phyloP scores from a whole-genome alignment of 2,888 invertebrate genomes.

The Athalia rosae region DNA sequence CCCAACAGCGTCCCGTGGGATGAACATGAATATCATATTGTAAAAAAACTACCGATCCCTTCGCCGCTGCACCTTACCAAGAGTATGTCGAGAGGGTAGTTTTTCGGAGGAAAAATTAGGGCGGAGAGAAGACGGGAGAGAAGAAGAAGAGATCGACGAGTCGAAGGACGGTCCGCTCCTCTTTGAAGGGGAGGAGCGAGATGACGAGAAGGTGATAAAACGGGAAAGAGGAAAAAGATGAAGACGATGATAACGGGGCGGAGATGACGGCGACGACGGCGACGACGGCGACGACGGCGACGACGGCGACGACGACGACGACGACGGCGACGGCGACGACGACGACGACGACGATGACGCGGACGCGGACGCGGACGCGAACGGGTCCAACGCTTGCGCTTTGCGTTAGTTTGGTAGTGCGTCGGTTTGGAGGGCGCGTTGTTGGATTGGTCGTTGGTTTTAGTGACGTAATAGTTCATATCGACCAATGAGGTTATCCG shows the following conservation, averaged over 20 bases:
- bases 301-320: slow-evolving; percentile 56
- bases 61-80: too few species aligned
- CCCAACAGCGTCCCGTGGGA: too few species aligned
- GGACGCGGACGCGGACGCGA: not conserved
- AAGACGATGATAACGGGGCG: not conserved
- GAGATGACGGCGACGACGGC: not conserved
- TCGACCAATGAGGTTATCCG: too few species aligned
- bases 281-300: not conserved
- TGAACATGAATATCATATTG: too few species aligned
- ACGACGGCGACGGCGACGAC: not conserved
- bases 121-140: too few species aligned
- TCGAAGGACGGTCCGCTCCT: too few species aligned
- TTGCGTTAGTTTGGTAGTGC: slow-evolving; percentile 38
- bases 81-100: too few species aligned
- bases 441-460: slow-evolving; percentile 46
- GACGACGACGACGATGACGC: slow-evolving; percentile 6
- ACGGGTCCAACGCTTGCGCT: not conserved
- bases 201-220: not conserved
- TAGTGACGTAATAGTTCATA: too few species aligned
- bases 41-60: too few species aligned
- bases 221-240: not conserved
- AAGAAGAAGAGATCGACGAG: too few species aligned
- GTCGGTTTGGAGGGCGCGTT: slow-evolving; percentile 50
- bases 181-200: too few species aligned
- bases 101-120: too few species aligned